These are phyloP conservation scores for Menidia beryllina DNA, from an alignment of 2,113 vertebrate genomes.

Conservation along the genomic window DNA sequence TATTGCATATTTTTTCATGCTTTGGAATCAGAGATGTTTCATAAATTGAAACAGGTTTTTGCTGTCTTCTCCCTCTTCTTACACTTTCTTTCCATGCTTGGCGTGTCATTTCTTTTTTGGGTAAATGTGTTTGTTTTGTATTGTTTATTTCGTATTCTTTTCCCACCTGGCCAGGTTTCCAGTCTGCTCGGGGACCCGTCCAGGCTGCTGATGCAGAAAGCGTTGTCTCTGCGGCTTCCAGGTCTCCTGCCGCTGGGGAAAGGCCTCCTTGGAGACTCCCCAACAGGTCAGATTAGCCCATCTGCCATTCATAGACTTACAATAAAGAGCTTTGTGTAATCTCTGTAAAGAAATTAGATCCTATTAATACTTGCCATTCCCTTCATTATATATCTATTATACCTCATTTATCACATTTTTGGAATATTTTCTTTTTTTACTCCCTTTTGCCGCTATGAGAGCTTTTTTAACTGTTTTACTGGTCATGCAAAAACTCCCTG, in stretches of 20 bases:
- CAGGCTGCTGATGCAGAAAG: conserved; percentile 88
- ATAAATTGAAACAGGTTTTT: not conserved
- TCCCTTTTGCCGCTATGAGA: no score
- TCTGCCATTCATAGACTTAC: not conserved
- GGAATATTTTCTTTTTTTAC: no score
- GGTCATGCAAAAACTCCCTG: no score
- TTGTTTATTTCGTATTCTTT: conserved; percentile 18
- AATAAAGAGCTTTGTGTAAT: conserved; percentile 3
- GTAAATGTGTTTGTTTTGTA: not conserved
- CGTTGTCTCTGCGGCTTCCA: conserved; percentile 84
- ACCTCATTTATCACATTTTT: no score
- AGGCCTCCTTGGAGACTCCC: conserved; percentile 89
- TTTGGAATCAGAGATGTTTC: not conserved
- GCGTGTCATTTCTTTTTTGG: not conserved
- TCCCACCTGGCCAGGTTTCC: conserved; percentile 82
- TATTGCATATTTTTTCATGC: not conserved
- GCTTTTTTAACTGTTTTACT: no score
- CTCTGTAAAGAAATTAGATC: conserved; percentile 4
- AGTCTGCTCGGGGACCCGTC: conserved; percentile 94
- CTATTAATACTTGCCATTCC: not conserved
- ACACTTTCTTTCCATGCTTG: not conserved
- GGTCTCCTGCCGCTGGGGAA: conserved; percentile 83
- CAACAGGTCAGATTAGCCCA: conserved; percentile 82
- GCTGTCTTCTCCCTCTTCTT: not conserved
- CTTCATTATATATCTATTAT: not conserved